Evolutionary conservation across 2,113 vertebrate genomes (phyloP).

Genomic region (Platysternon megacephalum): DNA sequence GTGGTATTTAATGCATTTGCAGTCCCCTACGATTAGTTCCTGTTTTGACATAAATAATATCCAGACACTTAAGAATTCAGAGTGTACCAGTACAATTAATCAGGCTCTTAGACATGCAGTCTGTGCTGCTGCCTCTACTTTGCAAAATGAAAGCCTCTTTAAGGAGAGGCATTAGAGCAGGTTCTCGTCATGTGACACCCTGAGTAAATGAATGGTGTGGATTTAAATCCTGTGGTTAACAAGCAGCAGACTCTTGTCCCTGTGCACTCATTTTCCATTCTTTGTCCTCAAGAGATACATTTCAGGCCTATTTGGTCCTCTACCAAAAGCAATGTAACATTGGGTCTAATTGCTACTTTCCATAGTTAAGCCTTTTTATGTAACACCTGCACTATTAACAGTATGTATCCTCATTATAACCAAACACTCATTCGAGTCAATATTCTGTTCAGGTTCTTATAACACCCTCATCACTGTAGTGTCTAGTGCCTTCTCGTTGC

Average conservation of each 20-base stretch:
- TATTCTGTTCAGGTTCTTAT: background rate
- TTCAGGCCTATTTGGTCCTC: background rate
- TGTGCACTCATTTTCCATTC: background rate
- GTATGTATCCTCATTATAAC: background rate
- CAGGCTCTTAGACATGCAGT: background rate
- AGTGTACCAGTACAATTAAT: background rate
- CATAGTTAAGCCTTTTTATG: background rate
- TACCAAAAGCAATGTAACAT: background rate
- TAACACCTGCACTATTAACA: background rate
- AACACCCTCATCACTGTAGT: background rate
- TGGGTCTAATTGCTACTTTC: background rate
- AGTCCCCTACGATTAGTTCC: background rate
- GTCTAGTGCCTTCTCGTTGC: background rate
- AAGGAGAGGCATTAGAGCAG: background rate
- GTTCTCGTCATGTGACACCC: background rate
- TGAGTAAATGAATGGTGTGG: background rate
- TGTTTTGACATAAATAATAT: slow-evolving; percentile 23
- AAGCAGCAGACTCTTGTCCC: background rate
- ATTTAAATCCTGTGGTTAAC: slow-evolving; percentile 17
- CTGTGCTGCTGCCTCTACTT: background rate
- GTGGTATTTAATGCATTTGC: background rate
- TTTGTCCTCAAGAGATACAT: background rate
- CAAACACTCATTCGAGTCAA: background rate
- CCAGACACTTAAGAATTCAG: slow-evolving; percentile 11
- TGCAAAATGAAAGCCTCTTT: background rate